Evolutionary conservation across 2,888 invertebrate species (phyloP).

Genomic region (Epicampocera succincta): DNA sequence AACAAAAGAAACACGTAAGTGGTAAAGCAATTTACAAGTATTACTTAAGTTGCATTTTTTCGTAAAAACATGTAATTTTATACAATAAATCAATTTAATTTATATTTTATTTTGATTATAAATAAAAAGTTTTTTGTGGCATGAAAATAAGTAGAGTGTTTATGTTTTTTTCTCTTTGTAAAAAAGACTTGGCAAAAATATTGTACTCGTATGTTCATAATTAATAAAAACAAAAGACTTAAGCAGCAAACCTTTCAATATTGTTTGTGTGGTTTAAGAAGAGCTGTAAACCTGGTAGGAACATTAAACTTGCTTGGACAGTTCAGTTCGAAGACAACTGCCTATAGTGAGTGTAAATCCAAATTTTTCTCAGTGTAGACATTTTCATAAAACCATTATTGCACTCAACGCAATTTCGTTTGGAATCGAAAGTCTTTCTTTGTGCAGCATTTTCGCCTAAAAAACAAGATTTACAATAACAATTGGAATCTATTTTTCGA

Average conservation of each 20-base stretch:
- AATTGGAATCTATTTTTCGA: too few species aligned
- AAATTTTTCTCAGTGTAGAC: too few species aligned
- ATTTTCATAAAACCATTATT: too few species aligned
- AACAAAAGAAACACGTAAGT: constrained; percentile 62
- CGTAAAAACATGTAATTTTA: constrained; percentile 65
- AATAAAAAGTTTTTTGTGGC: neutral
- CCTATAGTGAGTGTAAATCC: too few species aligned
- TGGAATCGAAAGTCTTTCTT: too few species aligned
- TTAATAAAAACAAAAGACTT: constrained; percentile 29
- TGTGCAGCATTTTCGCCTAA: too few species aligned
- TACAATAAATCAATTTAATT: constrained; percentile 69
- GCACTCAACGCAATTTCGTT: too few species aligned
- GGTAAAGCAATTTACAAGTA: constrained; percentile 68
- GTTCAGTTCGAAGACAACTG: too few species aligned
- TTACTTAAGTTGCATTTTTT: constrained; percentile 58
- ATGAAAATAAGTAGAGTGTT: neutral
- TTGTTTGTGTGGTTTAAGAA: neutral
- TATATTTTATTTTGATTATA: constrained; percentile 26
- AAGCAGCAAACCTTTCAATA: neutral
- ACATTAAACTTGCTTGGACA: too few species aligned
- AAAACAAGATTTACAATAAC: too few species aligned
- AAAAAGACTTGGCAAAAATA: neutral
- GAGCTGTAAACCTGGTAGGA: too few species aligned
- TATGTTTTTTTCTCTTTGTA: too few species aligned
- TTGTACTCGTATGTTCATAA: neutral